Evolutionary conservation across 2,888 invertebrate genomes (phyloP).

Genomic region (Hartigia nigra): DNA sequence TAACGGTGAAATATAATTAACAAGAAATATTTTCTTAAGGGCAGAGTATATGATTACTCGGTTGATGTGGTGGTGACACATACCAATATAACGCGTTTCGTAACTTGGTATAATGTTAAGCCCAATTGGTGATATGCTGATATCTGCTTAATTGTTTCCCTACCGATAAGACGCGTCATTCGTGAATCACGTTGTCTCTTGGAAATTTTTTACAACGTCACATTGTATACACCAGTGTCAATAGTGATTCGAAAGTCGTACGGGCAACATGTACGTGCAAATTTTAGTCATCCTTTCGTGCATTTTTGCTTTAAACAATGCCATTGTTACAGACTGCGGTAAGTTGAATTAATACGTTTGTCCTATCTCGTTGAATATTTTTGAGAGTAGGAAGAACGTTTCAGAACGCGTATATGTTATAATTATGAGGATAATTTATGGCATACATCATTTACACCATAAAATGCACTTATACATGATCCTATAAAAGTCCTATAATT

Average conservation of each 20-base stretch:
- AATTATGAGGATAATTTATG: not conserved
- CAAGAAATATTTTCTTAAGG: not conserved
- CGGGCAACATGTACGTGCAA: constrained; percentile 38
- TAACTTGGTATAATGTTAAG: not conserved
- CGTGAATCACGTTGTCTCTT: not conserved
- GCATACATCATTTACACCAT: not conserved
- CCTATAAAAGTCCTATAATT: too few species aligned
- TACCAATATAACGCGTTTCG: too few species aligned
- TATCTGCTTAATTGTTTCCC: not conserved
- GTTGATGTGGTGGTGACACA: too few species aligned
- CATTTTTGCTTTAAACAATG: constrained; percentile 21
- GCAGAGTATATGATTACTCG: not conserved
- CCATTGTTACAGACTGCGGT: constrained; percentile 39
- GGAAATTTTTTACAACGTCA: not conserved
- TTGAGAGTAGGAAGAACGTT: not conserved
- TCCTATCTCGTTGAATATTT: not conserved
- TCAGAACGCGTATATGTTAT: not conserved
- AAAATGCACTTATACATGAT: not conserved
- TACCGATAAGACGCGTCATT: not conserved
- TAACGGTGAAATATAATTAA: not conserved
- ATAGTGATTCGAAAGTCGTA: constrained; percentile 19
- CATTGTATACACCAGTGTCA: not conserved
- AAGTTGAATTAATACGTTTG: constrained; percentile 17
- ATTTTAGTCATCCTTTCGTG: constrained; percentile 30
- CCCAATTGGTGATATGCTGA: not conserved